Percentiles rank a stretch among this genome's conserved stretches.
Evolutionary conservation across 2,888 invertebrate genomes (phyloP).

Genomic region (Adelognathus sp.): DNA sequence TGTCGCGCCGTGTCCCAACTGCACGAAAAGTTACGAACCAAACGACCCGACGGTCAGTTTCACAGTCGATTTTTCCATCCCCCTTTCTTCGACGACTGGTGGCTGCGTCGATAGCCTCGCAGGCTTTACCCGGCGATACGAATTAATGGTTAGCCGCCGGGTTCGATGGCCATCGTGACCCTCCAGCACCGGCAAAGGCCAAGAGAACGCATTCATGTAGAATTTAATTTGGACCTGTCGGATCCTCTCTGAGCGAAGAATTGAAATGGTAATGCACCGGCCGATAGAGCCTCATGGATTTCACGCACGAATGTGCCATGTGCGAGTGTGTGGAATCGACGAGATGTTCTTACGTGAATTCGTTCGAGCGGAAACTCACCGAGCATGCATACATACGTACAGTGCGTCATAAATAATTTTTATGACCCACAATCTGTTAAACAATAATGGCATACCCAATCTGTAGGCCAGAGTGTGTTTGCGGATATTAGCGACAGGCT

Average conservation of each 20-base stretch:
- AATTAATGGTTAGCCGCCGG: conserved; percentile 17
- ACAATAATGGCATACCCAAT: conserved; percentile 40
- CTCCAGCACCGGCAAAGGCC: conserved; percentile 10
- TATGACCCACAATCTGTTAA: conserved; percentile 51
- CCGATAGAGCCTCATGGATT: conserved; percentile 47
- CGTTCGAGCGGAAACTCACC: background rate
- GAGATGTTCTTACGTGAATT: background rate
- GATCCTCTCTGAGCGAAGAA: conserved; percentile 31
- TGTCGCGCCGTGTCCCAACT: background rate
- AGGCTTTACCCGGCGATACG: no score
- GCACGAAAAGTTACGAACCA: background rate
- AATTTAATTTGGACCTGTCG: conserved; percentile 59
- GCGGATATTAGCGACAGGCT: conserved; percentile 57
- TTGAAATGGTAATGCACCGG: conserved; percentile 57
- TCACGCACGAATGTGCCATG: background rate
- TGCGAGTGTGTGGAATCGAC: conserved; percentile 3
- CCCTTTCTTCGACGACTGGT: background rate
- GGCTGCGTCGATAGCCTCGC: conserved; percentile 3
- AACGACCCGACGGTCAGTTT: background rate
- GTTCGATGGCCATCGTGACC: conserved; percentile 21
- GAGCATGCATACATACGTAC: conserved; percentile 1
- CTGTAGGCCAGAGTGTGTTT: conserved; percentile 33
- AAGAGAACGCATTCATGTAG: conserved; percentile 39
- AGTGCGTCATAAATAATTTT: conserved; percentile 58
- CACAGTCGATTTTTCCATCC: background rate